These are phyloP conservation scores for Leptinotarsa peninsularis DNA, from an alignment of 2,888 invertebrate genomes.

Conservation along the genomic window DNA sequence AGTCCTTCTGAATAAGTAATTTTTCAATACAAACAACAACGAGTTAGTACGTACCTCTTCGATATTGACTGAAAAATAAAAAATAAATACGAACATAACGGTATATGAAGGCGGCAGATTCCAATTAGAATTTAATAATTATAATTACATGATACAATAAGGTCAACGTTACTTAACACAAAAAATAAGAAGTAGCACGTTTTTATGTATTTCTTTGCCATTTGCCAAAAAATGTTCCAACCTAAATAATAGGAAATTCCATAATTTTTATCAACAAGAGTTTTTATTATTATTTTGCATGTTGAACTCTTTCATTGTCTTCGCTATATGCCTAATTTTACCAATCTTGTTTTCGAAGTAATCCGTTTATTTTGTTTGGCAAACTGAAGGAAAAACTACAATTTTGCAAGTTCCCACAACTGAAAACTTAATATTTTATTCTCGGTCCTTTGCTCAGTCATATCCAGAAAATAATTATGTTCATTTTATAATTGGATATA, in stretches of 20 bases:
- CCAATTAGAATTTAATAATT: background rate
- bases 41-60: too few species aligned
- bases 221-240: too few species aligned
- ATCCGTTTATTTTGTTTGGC: too few species aligned
- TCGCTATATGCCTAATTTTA: too few species aligned
- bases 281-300: too few species aligned
- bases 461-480: constrained; percentile 5
- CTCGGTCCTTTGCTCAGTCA: background rate
- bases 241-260: too few species aligned
- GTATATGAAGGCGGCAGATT: constrained; percentile 11
- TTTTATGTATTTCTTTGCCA: background rate
- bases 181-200: background rate
- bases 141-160: background rate
- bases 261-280: too few species aligned
- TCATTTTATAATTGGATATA: constrained; percentile 6
- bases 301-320: too few species aligned
- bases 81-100: constrained; percentile 8
- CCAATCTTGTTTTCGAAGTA: too few species aligned
- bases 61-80: background rate
- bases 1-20: too few species aligned
- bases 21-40: too few species aligned
- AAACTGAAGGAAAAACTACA: background rate
- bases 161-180: background rate
- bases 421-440: background rate
- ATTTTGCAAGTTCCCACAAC: background rate